Conservation (phyloP, 2,797 vertebrate genomes). For the Bovichtus diacanthus region DNA sequence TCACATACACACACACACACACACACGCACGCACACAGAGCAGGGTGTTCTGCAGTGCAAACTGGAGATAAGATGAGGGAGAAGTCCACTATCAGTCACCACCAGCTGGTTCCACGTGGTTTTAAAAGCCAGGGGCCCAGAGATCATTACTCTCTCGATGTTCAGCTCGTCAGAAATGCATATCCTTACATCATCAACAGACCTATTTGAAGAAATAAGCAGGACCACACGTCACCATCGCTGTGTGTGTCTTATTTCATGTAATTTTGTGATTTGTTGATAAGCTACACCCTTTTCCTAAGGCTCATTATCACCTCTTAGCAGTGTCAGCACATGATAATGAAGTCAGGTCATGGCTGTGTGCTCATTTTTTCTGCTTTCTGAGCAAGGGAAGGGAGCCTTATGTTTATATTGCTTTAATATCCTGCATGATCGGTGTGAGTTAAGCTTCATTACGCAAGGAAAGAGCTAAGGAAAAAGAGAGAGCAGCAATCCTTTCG, state of each 20-base stretch:
- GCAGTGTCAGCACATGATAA: constrained; percentile 39
- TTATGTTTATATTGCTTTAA: neutral
- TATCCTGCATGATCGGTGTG: neutral
- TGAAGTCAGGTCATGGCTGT: neutral
- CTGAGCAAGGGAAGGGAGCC: neutral
- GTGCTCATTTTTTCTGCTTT: constrained; percentile 32
- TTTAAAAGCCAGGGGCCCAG: constrained; percentile 14
- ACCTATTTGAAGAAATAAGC: constrained; percentile 51
- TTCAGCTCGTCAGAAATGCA: constrained; percentile 49
- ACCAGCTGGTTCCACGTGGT: constrained; percentile 47
- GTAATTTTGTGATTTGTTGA: constrained; percentile 42
- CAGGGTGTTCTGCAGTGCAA: constrained; percentile 31
- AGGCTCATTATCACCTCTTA: constrained; percentile 63
- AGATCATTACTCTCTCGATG: constrained; percentile 19
- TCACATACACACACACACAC: neutral
- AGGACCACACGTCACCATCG: constrained; percentile 14
- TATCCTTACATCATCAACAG: constrained; percentile 32
- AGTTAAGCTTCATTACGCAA: neutral
- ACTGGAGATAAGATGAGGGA: constrained; percentile 63
- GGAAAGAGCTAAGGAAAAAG: neutral
- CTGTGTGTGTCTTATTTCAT: neutral
- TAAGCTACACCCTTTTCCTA: constrained; percentile 22
- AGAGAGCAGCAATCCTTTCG: neutral
- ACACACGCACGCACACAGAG: neutral
- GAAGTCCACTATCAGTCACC: constrained; percentile 57